Evolutionary conservation across 2,797 vertebrate species (phyloP).

Genomic region (Psittacula derbiana): DNA sequence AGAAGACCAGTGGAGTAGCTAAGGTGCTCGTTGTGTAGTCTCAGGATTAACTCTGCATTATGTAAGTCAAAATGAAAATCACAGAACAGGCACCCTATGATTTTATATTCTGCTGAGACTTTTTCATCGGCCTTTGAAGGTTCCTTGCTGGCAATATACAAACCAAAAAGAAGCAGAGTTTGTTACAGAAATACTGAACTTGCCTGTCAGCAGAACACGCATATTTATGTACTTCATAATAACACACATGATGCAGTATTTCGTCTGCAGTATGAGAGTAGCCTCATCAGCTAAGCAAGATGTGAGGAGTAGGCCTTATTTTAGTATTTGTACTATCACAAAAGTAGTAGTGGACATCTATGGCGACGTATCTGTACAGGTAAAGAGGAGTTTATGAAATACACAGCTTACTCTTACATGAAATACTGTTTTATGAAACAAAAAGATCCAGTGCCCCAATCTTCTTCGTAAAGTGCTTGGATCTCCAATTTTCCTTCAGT

Average conservation of each 20-base stretch:
- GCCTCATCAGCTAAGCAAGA: neutral
- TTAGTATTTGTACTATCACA: neutral
- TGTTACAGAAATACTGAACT: neutral
- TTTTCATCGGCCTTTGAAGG: neutral
- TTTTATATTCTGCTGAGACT: neutral
- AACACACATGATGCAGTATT: neutral
- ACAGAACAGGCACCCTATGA: neutral
- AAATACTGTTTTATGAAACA: neutral
- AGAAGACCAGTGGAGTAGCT: neutral
- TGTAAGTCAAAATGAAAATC: neutral
- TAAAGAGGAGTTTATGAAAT: neutral
- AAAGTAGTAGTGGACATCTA: neutral
- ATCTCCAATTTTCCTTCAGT: neutral
- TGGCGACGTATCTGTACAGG: neutral
- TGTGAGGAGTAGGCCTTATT: neutral
- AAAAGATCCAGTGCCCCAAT: neutral
- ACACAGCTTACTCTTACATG: neutral
- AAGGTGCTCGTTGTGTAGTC: neutral
- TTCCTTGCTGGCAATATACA: neutral
- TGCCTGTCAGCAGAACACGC: neutral
- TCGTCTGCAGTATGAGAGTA: neutral
- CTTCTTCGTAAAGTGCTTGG: neutral
- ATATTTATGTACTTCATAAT: neutral
- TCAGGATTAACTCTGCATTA: neutral
- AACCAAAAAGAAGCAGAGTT: neutral